These are phyloP conservation scores for Drosophila austrosaltans DNA, from an alignment of 2,888 invertebrate genomes.

Conservation along the genomic window DNA sequence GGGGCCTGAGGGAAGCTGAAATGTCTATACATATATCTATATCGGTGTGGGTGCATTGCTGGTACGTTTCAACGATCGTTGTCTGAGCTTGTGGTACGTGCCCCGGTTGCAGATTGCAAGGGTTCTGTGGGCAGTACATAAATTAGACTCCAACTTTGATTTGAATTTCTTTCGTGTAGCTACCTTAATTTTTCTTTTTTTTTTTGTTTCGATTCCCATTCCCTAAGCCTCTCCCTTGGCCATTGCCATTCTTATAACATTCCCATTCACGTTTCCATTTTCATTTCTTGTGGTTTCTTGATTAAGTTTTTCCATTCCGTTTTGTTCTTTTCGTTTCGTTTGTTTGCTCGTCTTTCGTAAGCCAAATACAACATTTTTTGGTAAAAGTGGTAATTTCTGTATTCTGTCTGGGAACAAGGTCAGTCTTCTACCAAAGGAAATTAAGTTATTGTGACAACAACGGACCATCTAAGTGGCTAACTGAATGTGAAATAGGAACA, in stretches of 20 bases:
- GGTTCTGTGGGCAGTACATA: slow-evolving; percentile 38
- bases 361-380: slow-evolving; percentile 6
- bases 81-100: slow-evolving; percentile 45
- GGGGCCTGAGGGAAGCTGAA: slow-evolving; percentile 19
- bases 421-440: slow-evolving; percentile 27
- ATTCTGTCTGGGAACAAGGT: slow-evolving; percentile 64
- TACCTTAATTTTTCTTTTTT: slow-evolving; percentile 41
- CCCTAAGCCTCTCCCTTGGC: too few species aligned
- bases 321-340: slow-evolving; percentile 17
- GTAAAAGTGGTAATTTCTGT: slow-evolving; percentile 31
- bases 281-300: slow-evolving; percentile 49
- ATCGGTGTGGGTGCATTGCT: slow-evolving; percentile 51
- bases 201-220: too few species aligned
- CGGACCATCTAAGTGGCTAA: slow-evolving; percentile 16
- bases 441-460: slow-evolving; percentile 27
- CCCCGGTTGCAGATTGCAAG: slow-evolving; percentile 50
- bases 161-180: slow-evolving; percentile 49
- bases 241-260: slow-evolving; percentile 16
- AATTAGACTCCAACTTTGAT: slow-evolving; percentile 55
- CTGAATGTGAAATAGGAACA: slow-evolving; percentile 15
- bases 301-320: slow-evolving; percentile 46
- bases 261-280: slow-evolving; percentile 20
- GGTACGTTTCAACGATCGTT: slow-evolving; percentile 15
- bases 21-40: not conserved
- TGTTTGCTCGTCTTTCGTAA: slow-evolving; percentile 23